Evolutionary conservation across 2,797 vertebrate genomes (phyloP).

Genomic region (Characodon lateralis): DNA sequence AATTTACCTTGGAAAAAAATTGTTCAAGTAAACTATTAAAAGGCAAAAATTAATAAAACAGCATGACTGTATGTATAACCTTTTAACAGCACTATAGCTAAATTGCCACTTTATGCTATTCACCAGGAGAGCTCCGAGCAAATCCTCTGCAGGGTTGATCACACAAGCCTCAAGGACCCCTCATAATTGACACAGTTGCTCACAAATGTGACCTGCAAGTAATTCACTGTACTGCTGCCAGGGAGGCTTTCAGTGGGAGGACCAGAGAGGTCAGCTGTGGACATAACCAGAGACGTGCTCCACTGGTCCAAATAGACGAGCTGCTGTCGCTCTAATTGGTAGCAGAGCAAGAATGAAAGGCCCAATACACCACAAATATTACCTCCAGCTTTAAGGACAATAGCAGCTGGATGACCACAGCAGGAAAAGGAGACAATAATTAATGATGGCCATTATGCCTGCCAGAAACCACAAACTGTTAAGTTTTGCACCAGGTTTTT

Average conservation of each 20-base stretch:
- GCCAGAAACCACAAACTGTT: conserved; percentile 65
- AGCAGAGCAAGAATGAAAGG: conserved; percentile 44
- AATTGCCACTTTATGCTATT: conserved; percentile 15
- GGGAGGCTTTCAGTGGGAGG: conserved; percentile 41
- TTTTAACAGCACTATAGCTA: not conserved
- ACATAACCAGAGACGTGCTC: conserved; percentile 66
- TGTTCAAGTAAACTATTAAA: not conserved
- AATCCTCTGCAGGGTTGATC: conserved; percentile 59
- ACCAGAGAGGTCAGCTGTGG: conserved; percentile 55
- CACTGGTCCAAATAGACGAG: conserved; percentile 60
- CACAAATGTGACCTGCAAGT: conserved; percentile 39
- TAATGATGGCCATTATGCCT: conserved; percentile 72
- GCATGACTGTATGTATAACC: not conserved
- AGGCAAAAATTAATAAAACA: not conserved
- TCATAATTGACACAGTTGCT: conserved; percentile 49
- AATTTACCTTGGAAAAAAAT: not conserved
- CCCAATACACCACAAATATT: conserved; percentile 42
- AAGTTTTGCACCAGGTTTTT: conserved; percentile 65
- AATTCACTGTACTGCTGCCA: conserved; percentile 31
- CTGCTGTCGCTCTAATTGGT: conserved; percentile 71
- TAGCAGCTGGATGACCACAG: conserved; percentile 62
- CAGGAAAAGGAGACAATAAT: conserved; percentile 75
- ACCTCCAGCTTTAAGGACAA: conserved; percentile 67
- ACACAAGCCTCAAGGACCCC: conserved; percentile 50
- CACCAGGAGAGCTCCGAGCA: conserved; percentile 39